Conservation (phyloP, 2,797 vertebrate genomes). For the Spheniscus humboldti region DNA sequence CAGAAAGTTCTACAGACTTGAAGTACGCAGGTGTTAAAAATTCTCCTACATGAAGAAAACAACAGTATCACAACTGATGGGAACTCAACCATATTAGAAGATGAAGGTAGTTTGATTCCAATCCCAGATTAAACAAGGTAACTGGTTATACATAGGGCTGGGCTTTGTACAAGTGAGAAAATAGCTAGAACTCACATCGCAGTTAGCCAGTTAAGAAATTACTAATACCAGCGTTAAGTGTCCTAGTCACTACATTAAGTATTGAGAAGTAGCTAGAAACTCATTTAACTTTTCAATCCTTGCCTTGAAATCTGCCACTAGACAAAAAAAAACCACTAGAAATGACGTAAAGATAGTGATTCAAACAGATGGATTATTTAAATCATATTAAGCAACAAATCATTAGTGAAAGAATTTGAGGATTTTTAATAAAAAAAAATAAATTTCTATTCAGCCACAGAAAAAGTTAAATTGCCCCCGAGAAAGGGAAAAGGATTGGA, state of each 20-base stretch:
- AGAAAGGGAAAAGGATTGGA: background rate
- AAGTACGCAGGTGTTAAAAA: background rate
- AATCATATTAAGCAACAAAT: too few relatives aligned
- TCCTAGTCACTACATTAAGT: background rate
- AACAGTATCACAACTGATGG: background rate
- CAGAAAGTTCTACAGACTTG: background rate
- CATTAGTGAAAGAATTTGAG: too few relatives aligned
- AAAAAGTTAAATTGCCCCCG: too few relatives aligned
- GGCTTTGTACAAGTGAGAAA: background rate
- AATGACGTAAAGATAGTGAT: rapidly evolving
- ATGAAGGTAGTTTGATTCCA: background rate
- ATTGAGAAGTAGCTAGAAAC: background rate
- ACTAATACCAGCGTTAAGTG: background rate
- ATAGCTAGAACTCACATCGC: background rate
- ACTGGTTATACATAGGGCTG: background rate
- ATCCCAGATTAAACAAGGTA: background rate
- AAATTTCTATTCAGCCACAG: background rate
- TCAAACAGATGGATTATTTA: background rate
- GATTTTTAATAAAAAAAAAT: background rate
- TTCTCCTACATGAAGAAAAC: background rate
- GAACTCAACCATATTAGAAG: background rate
- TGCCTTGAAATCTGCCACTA: background rate
- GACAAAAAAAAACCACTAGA: background rate
- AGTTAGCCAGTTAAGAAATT: background rate
- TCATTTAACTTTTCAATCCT: background rate